Evolutionary conservation across 2,888 invertebrate genomes (phyloP), one percentile per base, ranked within the genome.

Genomic region (Amblyjoppa proteus): DNA sequence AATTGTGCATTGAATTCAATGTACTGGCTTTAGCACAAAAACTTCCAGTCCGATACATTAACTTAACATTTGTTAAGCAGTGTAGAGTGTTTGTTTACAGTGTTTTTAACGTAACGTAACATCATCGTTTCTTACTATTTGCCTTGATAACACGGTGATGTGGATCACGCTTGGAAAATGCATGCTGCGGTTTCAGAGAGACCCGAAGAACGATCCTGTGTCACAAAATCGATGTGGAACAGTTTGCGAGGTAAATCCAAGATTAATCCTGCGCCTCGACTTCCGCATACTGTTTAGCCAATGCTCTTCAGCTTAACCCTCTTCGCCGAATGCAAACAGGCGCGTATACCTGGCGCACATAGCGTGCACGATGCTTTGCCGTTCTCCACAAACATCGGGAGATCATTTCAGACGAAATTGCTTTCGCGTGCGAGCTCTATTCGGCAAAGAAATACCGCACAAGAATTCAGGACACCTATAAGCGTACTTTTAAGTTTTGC

Each of bases 241-340:
- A 91, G 91, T 92, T 91, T 90, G 64, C 90, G 2, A 81, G 83
- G 84, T 84, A 91, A 92, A 92, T 88, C 85, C 87, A 89, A 89
- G 89, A 91, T 91, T 91, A 90, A 90, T 87, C 88, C 81, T 77
- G 87, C n/a, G 41, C 31, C 34, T 34, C 64, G 64, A 51, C 38
- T 31, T 51, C 38, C 58, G 11, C 51, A 20, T 20, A 76, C 20
- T 9, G 80, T 89, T 88, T 76, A 77, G 34, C n/a, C 74, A 87
- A 78, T 73, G 83, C 88, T 88, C 84, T 85, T 89, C 87, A 77
- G 87, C 78, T 84, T 81, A 85, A 53, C 20, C 7, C 90, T 88
- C 45, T 49, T 16, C 45, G 88, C 90, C 90, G 89, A 89, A 89
- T 88, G 89, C 88, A 90, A 90, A 90, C 88, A 86, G 71, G 71